Percentiles rank a stretch among this genome's conserved stretches.
Conservation (phyloP, 2,888 invertebrate species). For the Polymixis flavicincta region DNA sequence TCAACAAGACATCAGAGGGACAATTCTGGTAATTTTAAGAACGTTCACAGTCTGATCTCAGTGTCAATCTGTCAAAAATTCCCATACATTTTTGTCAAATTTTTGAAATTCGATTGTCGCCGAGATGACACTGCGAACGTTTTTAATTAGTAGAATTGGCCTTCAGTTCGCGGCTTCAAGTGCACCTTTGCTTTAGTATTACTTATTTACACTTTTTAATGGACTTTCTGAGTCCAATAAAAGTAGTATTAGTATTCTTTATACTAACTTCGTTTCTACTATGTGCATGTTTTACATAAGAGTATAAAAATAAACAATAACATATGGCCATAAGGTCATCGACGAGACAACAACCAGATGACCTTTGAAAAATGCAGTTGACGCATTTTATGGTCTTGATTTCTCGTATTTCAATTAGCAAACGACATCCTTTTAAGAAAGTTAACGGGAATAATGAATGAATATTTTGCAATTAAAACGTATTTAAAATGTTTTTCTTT, state of each 20-base stretch:
- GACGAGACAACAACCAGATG: conserved; percentile 6
- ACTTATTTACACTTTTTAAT: conserved; percentile 32
- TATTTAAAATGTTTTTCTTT: background rate
- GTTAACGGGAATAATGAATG: background rate
- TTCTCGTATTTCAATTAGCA: conserved; percentile 4
- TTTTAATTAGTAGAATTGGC: too few relatives aligned
- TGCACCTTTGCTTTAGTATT: conserved; percentile 26
- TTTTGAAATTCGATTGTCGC: too few relatives aligned
- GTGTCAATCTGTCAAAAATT: too few relatives aligned
- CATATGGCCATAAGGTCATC: background rate
- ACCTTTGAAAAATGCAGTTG: conserved; percentile 51
- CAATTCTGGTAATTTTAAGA: too few relatives aligned
- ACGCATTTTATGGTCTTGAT: conserved; percentile 24
- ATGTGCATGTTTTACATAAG: background rate
- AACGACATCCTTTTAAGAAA: conserved; percentile 3
- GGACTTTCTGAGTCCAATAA: background rate
- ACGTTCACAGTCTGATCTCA: too few relatives aligned
- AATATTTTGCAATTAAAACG: background rate
- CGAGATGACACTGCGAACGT: too few relatives aligned
- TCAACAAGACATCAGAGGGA: too few relatives aligned
- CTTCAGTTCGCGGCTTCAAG: conserved; percentile 59
- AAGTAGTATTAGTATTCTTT: background rate
- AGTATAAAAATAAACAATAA: conserved; percentile 19
- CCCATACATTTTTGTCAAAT: too few relatives aligned
- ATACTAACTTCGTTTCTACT: background rate